phyloP scores from a whole-genome alignment of 2,888 invertebrate species.

The Machimus rusticus region DNA sequence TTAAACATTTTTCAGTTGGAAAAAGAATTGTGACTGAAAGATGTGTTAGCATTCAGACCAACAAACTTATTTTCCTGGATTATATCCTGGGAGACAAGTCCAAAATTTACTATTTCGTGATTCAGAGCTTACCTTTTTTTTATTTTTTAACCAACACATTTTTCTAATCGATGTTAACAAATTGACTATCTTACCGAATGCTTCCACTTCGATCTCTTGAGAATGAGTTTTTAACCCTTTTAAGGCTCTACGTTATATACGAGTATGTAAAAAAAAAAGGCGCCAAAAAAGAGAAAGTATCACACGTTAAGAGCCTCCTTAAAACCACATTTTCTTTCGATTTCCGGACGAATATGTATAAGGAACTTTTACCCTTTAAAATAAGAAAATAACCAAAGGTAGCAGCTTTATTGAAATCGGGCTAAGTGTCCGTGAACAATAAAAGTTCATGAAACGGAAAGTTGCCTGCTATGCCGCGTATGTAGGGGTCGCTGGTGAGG shows the following conservation, averaged over 20 bases:
- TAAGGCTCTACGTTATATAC: neutral
- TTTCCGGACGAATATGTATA: neutral
- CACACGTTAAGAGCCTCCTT: neutral
- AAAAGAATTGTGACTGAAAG: neutral
- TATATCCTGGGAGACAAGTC: neutral
- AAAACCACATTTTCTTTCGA: neutral
- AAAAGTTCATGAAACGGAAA: neutral
- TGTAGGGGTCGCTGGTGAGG: neutral
- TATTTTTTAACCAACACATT: neutral
- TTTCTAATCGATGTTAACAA: neutral
- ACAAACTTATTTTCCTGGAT: neutral
- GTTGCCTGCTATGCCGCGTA: neutral
- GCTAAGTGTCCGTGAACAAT: neutral
- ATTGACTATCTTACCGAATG: neutral
- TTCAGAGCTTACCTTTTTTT: neutral
- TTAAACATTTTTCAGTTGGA: neutral
- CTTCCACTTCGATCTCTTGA: neutral
- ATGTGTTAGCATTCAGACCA: neutral
- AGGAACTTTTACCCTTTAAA: neutral
- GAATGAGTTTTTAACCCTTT: neutral
- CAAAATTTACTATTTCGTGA: neutral
- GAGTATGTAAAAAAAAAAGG: neutral
- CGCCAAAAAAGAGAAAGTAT: neutral
- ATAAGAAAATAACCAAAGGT: neutral
- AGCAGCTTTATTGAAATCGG: neutral